Evolutionary conservation across 2,113 vertebrate species (phyloP).

Genomic region (Vidua macroura): DNA sequence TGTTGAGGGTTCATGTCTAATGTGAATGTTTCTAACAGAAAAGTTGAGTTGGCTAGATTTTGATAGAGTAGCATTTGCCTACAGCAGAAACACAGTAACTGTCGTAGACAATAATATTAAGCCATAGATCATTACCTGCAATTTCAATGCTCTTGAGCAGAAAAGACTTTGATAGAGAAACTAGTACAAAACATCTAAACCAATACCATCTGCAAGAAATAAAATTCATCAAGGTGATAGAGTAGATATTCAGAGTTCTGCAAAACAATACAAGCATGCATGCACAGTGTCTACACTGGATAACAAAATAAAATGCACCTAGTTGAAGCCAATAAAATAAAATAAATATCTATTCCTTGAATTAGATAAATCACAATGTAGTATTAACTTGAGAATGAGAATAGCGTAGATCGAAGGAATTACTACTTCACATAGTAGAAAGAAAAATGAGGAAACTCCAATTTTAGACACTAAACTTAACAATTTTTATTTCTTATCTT

Average conservation of each 20-base stretch:
- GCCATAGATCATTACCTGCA: not conserved
- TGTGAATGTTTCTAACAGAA: not conserved
- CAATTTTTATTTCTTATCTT: conserved; percentile 53
- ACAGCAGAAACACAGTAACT: not conserved
- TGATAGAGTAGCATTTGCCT: not conserved
- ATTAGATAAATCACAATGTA: not conserved
- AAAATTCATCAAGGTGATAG: not conserved
- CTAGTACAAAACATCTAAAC: not conserved
- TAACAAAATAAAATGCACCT: not conserved
- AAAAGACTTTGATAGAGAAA: not conserved
- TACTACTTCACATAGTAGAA: conserved; percentile 26
- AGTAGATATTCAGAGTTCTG: not conserved
- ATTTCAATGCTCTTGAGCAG: not conserved
- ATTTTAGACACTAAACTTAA: conserved; percentile 52
- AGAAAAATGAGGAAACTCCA: conserved; percentile 45
- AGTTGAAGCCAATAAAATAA: not conserved
- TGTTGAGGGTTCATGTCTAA: not conserved
- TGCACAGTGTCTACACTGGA: not conserved
- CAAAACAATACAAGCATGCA: not conserved
- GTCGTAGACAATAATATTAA: not conserved
- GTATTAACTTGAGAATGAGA: not conserved
- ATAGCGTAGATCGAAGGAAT: not conserved
- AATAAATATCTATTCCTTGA: not conserved
- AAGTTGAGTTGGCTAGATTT: not conserved
- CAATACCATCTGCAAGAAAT: not conserved